Evolutionary conservation across 2,113 vertebrate genomes (phyloP).

Genomic region (Columba livia): DNA sequence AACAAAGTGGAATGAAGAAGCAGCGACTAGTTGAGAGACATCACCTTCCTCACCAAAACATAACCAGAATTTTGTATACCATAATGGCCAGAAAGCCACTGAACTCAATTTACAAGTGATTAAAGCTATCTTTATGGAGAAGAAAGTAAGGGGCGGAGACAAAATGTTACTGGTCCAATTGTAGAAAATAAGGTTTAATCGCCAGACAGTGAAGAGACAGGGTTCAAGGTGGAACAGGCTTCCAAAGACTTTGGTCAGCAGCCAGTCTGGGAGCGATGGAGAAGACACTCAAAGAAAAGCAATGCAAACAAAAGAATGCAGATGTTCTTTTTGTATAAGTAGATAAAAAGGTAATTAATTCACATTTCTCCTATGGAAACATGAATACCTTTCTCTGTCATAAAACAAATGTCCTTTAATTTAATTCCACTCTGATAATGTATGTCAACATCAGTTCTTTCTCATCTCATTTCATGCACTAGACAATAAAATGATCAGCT

Average conservation of each 20-base stretch:
- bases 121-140: neutral
- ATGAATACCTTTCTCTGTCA: neutral
- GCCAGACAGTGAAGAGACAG: neutral
- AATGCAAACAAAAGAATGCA: neutral
- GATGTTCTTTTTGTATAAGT: neutral
- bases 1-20: neutral
- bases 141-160: neutral
- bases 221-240: neutral
- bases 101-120: neutral
- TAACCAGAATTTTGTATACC: neutral
- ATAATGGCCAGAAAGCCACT: neutral
- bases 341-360: neutral
- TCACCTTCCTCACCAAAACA: neutral
- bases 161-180: neutral
- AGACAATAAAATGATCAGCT: neutral
- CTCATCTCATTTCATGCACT: neutral
- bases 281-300: neutral
- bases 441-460: neutral
- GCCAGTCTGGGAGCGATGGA: neutral
- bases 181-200: neutral
- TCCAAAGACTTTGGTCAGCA: neutral
- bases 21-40: neutral
- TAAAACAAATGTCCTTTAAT: neutral
- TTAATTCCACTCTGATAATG: neutral
- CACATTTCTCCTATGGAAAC: neutral